These are phyloP conservation scores for Porites australiensis DNA, from an alignment of 64 coral and sea anemone genomes.

Conservation along the genomic window DNA sequence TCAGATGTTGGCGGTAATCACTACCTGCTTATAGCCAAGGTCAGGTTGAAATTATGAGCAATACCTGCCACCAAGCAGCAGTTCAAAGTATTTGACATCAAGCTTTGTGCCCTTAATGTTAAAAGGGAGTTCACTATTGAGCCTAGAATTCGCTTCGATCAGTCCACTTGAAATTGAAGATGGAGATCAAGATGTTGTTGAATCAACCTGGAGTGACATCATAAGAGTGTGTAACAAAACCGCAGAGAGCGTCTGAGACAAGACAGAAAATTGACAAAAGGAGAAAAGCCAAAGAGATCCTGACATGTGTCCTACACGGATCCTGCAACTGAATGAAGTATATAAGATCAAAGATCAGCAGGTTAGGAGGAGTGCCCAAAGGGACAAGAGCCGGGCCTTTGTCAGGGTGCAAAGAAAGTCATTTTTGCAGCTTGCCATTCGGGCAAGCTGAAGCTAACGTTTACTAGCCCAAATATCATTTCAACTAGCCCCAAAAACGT, in stretches of 20 bases:
- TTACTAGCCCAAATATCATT: too few species aligned
- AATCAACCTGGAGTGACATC: not conserved
- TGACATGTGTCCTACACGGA: not conserved
- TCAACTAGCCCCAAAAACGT: too few species aligned
- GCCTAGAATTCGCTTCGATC: not conserved
- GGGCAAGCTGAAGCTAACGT: too few species aligned
- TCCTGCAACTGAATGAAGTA: not conserved
- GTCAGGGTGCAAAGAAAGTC: too few species aligned
- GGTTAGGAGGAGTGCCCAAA: too few species aligned
- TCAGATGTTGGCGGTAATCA: not conserved
- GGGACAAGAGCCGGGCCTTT: too few species aligned
- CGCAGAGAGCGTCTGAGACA: not conserved
- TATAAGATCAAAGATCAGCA: constrained; percentile 20
- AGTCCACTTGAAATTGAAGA: not conserved
- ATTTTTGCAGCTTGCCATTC: too few species aligned
- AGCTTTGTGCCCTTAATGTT: not conserved
- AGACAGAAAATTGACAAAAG: not conserved
- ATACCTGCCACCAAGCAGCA: not conserved
- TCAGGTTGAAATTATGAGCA: too few species aligned
- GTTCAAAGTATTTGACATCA: not conserved
- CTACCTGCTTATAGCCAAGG: not conserved
- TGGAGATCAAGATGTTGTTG: not conserved
- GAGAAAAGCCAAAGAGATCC: not conserved
- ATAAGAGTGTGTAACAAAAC: constrained; percentile 2
- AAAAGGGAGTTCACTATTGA: not conserved